Conservation (phyloP, 2,113 vertebrate genomes). For the Ahaetulla prasina region DNA sequence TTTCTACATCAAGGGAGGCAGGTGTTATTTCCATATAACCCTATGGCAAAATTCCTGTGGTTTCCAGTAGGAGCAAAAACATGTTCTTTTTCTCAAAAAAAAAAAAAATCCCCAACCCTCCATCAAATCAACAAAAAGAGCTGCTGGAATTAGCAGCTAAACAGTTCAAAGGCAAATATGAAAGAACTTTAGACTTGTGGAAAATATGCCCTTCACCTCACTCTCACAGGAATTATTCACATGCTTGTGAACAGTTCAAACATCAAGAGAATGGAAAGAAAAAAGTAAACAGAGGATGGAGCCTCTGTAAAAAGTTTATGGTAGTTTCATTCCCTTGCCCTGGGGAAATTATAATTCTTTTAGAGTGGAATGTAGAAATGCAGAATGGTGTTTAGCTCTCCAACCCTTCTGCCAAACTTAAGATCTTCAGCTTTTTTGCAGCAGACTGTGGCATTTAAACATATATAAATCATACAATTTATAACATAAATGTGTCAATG, state of each 20-base stretch:
- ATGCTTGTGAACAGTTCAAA: background rate
- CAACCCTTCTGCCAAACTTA: background rate
- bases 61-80: background rate
- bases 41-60: background rate
- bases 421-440: background rate
- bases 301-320: background rate
- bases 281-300: background rate
- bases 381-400: background rate
- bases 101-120: background rate
- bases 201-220: background rate
- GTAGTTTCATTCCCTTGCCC: background rate
- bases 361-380: background rate
- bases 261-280: background rate
- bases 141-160: background rate
- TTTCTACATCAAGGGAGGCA: slow-evolving; percentile 16
- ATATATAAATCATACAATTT: background rate
- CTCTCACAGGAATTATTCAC: background rate
- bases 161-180: background rate
- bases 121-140: background rate
- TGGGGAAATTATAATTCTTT: background rate
- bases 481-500: background rate
- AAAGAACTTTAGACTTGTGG: background rate
- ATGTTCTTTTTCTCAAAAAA: background rate
- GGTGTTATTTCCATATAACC: background rate
- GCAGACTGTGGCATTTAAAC: background rate